Evolutionary conservation across 2,888 invertebrate genomes (phyloP).

Genomic region (Bellardia bayeri): DNA sequence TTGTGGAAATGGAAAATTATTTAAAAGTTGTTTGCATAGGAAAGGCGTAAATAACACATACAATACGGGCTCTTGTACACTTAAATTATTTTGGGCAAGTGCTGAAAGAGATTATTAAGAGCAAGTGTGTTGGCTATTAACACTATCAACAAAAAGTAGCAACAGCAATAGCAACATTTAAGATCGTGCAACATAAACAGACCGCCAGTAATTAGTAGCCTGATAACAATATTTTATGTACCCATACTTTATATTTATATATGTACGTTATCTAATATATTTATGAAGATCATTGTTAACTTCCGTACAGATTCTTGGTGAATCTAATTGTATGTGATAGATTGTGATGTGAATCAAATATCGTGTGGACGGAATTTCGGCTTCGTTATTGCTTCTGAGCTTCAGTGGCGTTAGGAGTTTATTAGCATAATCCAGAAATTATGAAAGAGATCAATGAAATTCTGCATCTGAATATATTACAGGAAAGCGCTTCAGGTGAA

Average conservation of each 20-base stretch:
- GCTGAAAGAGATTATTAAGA: conserved; percentile 62
- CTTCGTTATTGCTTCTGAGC: too few species aligned
- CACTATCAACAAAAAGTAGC: conserved; percentile 23
- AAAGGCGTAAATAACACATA: conserved; percentile 37
- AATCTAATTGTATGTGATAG: too few species aligned
- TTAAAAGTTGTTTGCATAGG: conserved; percentile 51
- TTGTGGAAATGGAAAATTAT: conserved; percentile 26
- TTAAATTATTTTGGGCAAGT: conserved; percentile 64
- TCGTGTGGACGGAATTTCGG: too few species aligned
- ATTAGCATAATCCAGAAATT: too few species aligned
- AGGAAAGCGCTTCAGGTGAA: too few species aligned
- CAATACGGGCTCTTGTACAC: conserved; percentile 10
- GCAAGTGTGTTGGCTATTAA: conserved; percentile 53
- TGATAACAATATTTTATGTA: neutral
- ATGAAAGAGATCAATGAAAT: too few species aligned
- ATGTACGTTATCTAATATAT: conserved; percentile 29
- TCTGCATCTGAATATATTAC: too few species aligned
- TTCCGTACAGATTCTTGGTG: neutral
- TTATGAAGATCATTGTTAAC: conserved; percentile 10
- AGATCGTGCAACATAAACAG: conserved; percentile 28
- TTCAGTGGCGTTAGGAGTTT: too few species aligned
- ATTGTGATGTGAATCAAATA: too few species aligned
- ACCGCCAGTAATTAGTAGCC: conserved; percentile 20
- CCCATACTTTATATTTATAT: too few species aligned
- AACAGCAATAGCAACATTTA: conserved; percentile 13